Percentiles rank a stretch among this genome's conserved stretches.
Conservation (phyloP, 2,888 invertebrate genomes). For the Dexiosoma caninum region DNA sequence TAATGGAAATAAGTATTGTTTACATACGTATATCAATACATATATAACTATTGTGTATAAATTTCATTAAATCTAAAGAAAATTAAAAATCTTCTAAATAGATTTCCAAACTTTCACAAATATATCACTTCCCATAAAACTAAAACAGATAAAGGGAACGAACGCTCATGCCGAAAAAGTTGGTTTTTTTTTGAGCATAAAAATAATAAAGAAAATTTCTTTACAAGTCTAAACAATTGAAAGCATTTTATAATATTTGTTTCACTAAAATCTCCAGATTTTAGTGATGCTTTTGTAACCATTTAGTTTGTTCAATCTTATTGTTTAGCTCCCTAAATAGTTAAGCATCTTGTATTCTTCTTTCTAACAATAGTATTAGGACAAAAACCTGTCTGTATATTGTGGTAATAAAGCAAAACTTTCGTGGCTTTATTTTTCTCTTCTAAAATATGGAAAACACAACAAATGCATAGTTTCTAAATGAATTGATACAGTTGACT, state of each 20-base stretch:
- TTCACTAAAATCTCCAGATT: background rate
- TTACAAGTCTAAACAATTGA: background rate
- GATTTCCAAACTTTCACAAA: background rate
- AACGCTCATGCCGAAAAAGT: background rate
- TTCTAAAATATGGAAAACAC: no score
- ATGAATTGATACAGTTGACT: no score
- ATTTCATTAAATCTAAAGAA: no score
- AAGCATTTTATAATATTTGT: background rate
- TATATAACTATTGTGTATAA: no score
- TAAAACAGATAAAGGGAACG: no score
- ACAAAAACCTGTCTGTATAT: background rate
- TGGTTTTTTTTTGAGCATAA: background rate
- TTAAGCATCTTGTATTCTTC: conserved; percentile 9
- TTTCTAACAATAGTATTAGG: background rate
- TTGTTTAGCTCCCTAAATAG: conserved; percentile 3
- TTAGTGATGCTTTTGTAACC: background rate
- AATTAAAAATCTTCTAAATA: background rate
- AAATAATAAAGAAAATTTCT: background rate
- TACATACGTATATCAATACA: no score
- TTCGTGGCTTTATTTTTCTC: no score
- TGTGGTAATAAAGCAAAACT: background rate
- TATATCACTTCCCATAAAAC: background rate
- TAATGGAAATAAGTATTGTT: no score
- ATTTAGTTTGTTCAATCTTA: background rate
- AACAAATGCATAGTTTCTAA: no score